Evolutionary conservation across 2,113 vertebrate genomes (phyloP).

Genomic region (Sinocyclocheilus maitianheensis): DNA sequence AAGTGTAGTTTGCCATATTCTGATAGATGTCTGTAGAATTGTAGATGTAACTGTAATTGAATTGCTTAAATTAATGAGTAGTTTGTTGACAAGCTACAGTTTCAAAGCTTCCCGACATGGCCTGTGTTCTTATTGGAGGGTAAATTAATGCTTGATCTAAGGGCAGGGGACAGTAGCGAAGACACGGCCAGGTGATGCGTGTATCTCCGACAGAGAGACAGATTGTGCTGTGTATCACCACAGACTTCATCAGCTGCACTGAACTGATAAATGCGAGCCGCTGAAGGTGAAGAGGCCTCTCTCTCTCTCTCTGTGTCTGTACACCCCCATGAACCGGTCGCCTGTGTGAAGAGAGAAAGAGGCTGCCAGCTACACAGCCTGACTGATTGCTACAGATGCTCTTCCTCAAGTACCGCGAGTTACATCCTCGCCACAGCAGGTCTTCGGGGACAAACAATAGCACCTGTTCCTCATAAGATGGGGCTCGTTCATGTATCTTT

Average conservation of each 20-base stretch:
- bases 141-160: conserved; percentile 17
- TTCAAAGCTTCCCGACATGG: background rate
- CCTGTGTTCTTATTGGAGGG: background rate
- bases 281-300: conserved; percentile 57
- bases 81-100: background rate
- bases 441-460: conserved; percentile 98
- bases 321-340: conserved; percentile 67
- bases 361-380: conserved; percentile 84
- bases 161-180: conserved; percentile 29
- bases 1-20: background rate
- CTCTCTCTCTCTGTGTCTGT: conserved; percentile 19
- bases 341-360: conserved; percentile 66
- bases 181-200: conserved; percentile 8
- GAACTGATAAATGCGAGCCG: conserved; percentile 74
- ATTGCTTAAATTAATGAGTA: background rate
- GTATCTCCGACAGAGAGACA: conserved; percentile 33
- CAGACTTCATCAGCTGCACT: conserved; percentile 74
- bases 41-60: background rate
- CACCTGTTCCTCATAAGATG: conserved; percentile 99
- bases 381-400: conserved; percentile 99
- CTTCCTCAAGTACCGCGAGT: conserved; percentile 96
- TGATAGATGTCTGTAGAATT: background rate
- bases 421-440: conserved; percentile 82
- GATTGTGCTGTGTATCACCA: conserved; percentile 54
- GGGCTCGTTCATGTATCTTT: conserved; percentile 96